These are phyloP conservation scores for Aporophyla nigra DNA, from an alignment of 2,888 invertebrate species.

Conservation along the genomic window DNA sequence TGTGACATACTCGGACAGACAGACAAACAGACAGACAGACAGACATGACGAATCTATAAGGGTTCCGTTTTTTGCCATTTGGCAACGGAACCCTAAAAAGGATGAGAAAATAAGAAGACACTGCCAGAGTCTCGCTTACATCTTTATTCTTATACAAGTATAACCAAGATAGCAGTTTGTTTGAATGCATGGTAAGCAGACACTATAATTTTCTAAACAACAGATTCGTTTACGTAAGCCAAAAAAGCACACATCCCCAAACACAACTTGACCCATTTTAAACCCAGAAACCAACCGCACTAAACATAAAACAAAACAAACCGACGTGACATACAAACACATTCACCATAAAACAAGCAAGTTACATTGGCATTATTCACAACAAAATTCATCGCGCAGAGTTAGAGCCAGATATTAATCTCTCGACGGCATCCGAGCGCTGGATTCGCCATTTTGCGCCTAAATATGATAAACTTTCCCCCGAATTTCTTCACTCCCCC, in stretches of 20 bases:
- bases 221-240: not conserved
- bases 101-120: not conserved
- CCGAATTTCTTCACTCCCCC: conserved; percentile 89
- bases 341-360: conserved; percentile 80
- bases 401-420: conserved; percentile 91
- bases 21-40: no score
- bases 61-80: no score
- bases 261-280: conserved; percentile 45
- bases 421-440: conserved; percentile 88
- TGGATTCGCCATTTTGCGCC: conserved; percentile 91
- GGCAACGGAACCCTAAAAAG: no score
- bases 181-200: not conserved
- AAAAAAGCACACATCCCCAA: conserved; percentile 1
- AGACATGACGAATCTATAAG: no score
- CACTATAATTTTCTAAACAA: not conserved
- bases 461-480: conserved; percentile 91
- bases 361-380: conserved; percentile 86
- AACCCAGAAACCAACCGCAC: conserved; percentile 19
- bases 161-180: not conserved
- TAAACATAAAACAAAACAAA: conserved; percentile 52
- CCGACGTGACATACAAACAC: conserved; percentile 60
- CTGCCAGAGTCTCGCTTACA: not conserved
- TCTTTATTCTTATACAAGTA: not conserved
- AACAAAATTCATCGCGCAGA: conserved; percentile 89
- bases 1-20: no score